phyloP scores from a whole-genome alignment of 2,797 vertebrate species.

The Tenualosa thibaudeaui region DNA sequence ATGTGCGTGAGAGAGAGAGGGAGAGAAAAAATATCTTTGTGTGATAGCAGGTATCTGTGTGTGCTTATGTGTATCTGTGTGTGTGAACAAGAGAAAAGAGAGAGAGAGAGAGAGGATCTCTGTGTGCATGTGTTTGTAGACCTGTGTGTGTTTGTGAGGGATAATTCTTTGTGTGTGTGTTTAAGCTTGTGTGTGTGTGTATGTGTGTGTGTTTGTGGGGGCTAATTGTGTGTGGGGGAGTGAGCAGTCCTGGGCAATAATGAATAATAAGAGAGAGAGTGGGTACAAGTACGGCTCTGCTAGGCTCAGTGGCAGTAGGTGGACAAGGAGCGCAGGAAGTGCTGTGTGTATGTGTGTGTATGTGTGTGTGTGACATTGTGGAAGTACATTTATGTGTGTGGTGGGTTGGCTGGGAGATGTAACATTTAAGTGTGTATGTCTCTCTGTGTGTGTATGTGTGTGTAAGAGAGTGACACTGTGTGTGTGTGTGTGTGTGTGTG shows the following conservation, averaged over 20 bases:
- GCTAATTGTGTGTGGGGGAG: not conserved
- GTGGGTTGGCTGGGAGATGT: too few relatives aligned
- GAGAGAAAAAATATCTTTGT: not conserved
- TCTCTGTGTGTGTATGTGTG: not conserved
- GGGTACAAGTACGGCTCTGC: not conserved
- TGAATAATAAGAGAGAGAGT: not conserved
- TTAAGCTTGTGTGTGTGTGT: not conserved
- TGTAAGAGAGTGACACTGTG: not conserved
- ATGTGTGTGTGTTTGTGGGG: not conserved
- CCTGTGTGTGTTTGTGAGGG: too few relatives aligned
- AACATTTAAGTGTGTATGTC: too few relatives aligned
- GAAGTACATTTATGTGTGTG: too few relatives aligned
- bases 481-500: constrained; percentile 34
- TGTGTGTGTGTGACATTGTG: not conserved
- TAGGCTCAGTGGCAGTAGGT: not conserved
- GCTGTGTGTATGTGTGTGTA: not conserved
- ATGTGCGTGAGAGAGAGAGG: not conserved
- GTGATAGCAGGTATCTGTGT: not conserved
- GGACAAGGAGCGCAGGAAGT: not conserved
- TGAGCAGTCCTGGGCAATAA: not conserved
- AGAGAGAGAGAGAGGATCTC: too few relatives aligned
- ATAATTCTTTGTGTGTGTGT: not conserved
- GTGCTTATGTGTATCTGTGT: not conserved
- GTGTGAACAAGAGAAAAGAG: not conserved
- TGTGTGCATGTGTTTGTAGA: not conserved